Base-by-base conservation (phyloP, 2,797 vertebrate species). In the Myioborus miniatus region DNA sequence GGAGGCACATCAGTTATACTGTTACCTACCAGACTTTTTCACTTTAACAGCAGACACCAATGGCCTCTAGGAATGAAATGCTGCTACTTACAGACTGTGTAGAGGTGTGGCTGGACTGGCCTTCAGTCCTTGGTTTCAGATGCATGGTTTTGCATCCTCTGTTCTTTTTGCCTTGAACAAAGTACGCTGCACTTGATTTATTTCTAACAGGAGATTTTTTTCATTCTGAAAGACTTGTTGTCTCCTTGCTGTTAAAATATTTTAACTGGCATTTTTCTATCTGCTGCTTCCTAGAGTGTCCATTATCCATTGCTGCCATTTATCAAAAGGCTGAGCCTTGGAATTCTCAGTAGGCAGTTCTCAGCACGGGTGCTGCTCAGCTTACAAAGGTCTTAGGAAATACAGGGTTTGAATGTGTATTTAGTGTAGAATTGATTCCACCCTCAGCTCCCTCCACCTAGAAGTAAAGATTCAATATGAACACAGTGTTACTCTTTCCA, bases 191-290 rank as follows among this genome's bases (percentile, higher is more conserved):
- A 30, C 12, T 37, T 74, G 2, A 58, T 83, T 64, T 8, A 8
- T 81, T 92, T 91, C 19, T 29, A 69, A 46, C 6, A 6, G 27
- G 23, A 59, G 12, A n/a, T 2, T 32, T 29, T 88, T 87, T 86
- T 59, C 12, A 10, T 93, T 81, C 29, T 72, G 68, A 43, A 56
- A 80, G 23, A 8, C 43, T 78, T 62, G 6, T 46, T 20, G 9
- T 41, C 50, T 86, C 17, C 77, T 71, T 34, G n/a, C 18, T 41
- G 39, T 69, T 82, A 47, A 90, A 93, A 17, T 83, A 84, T 67
- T 89, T 95, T 89, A 92, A 80, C 52, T 70, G 36, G 26, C 23
- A 12, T 86, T 92, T 94, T 93, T 82, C 52, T 84, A 1, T 89
- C 63, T 43, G 20, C 19, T 0, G 4, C 8, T 56, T 93, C 44